These are phyloP conservation scores for Caenorhabditis elegans DNA, from an alignment of 1,140 invertebrate species.

Conservation along the genomic window DNA sequence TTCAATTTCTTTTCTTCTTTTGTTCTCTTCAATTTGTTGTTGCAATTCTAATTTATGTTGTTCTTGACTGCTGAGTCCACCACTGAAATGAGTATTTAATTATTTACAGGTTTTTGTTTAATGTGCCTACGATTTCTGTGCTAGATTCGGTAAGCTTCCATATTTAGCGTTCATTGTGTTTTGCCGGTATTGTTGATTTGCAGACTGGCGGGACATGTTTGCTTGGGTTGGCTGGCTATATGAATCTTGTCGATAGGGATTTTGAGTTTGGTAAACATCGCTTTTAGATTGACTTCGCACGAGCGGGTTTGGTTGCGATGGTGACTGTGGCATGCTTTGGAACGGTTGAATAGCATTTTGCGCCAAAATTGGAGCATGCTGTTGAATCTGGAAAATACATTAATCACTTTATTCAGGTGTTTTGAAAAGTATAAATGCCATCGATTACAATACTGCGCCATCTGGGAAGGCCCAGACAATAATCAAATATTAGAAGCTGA, in stretches of 20 bases:
- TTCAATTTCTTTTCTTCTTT: conserved; percentile 16
- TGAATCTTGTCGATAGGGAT: not conserved
- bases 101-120: no score
- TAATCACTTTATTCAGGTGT: no score
- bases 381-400: not conserved
- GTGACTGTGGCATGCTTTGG: not conserved
- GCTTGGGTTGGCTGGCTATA: not conserved
- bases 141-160: conserved; percentile 26
- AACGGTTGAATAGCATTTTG: not conserved
- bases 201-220: not conserved
- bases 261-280: not conserved
- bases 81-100: no score
- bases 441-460: no score
- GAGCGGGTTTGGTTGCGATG: not conserved
- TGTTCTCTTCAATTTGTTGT: conserved; percentile 41
- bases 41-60: conserved; percentile 32
- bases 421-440: no score
- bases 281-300: not conserved
- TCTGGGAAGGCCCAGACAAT: no score
- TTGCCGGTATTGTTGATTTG: not conserved
- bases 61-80: not conserved
- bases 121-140: not conserved
- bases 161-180: not conserved
- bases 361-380: not conserved
- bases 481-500: no score